Conservation (phyloP, 2,113 vertebrate species). For the Upupa epops region DNA sequence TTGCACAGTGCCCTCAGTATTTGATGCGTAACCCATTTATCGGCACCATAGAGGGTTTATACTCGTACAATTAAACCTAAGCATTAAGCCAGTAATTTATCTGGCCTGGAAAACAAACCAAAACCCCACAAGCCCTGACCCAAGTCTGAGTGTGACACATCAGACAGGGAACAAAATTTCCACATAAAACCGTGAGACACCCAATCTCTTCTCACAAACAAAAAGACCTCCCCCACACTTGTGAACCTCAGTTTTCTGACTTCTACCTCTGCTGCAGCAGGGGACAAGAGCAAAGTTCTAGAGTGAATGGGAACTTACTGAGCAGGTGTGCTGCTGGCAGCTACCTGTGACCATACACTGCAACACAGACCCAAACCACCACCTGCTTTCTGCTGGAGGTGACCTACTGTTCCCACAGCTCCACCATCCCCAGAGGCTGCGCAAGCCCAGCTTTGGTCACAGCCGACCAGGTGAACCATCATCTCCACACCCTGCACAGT, state of each 20-base stretch:
- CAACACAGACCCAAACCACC: accelerated
- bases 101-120: background rate
- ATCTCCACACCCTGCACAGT: accelerated
- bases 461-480: background rate
- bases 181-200: background rate
- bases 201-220: background rate
- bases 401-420: background rate
- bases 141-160: background rate
- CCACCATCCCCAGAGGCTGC: background rate
- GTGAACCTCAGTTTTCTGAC: background rate
- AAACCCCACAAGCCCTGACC: background rate
- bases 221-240: background rate
- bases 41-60: background rate
- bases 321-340: background rate
- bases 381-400: background rate
- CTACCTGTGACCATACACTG: background rate
- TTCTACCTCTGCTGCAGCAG: background rate
- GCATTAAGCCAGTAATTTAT: background rate
- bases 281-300: background rate
- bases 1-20: background rate
- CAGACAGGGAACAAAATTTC: background rate
- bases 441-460: background rate
- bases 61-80: background rate
- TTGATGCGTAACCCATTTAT: background rate
- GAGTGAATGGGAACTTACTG: background rate